Evolutionary conservation across 2,888 invertebrate genomes (phyloP).

Genomic region (Diaphora mendica): DNA sequence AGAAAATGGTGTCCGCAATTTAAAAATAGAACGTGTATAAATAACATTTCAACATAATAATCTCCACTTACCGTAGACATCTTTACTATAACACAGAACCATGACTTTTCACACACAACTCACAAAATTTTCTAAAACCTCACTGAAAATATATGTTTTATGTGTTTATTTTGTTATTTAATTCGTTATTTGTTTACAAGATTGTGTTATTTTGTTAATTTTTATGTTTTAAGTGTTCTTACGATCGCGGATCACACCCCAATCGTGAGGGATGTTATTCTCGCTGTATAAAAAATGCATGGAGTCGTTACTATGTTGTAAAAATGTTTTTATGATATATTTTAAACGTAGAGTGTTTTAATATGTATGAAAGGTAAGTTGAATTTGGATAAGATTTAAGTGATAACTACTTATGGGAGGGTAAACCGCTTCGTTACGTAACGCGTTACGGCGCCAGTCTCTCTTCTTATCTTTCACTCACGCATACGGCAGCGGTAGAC

Average conservation of each 20-base stretch:
- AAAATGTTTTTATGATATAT: conserved; percentile 40
- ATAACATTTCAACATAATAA: conserved; percentile 59
- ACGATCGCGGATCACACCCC: conserved; percentile 78
- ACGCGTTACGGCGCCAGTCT: no score
- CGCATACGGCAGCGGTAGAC: no score
- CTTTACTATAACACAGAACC: conserved; percentile 23
- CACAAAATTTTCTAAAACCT: conserved; percentile 20
- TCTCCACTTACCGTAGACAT: conserved; percentile 70
- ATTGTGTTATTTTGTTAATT: conserved; percentile 71
- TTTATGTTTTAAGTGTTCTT: conserved; percentile 71
- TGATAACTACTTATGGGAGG: no score
- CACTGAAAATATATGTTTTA: conserved; percentile 28
- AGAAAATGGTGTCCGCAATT: conserved; percentile 14
- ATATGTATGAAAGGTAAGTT: conserved; percentile 17
- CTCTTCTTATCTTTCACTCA: no score
- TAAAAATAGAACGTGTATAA: conserved; percentile 61
- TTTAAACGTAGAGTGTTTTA: conserved; percentile 25
- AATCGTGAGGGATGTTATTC: conserved; percentile 75
- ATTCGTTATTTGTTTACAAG: conserved; percentile 63
- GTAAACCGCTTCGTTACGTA: no score
- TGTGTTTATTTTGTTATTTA: conserved; percentile 30
- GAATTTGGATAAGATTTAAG: conserved; percentile 16
- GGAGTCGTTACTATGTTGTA: conserved; percentile 58
- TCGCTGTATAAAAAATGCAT: conserved; percentile 56
- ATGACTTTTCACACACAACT: conserved; percentile 31